phyloP scores from a whole-genome alignment of 2,797 vertebrate genomes.

The Falco peregrinus region DNA sequence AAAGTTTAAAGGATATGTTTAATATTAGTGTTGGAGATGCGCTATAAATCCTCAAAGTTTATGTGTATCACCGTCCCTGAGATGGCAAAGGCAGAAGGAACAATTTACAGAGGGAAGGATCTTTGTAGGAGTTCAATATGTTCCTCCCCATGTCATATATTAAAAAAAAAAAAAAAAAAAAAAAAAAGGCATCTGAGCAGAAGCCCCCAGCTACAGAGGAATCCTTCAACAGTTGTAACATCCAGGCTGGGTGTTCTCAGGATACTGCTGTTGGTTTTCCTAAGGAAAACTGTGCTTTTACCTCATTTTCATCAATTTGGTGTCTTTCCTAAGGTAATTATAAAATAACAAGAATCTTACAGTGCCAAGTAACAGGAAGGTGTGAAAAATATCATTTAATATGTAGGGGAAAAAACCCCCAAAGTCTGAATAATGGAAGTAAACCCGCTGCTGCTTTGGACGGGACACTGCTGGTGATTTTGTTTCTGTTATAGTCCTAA shows the following conservation, averaged over 20 bases:
- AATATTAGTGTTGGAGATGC: conserved; percentile 49
- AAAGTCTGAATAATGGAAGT: background rate
- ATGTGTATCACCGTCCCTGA: background rate
- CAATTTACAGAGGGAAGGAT: background rate
- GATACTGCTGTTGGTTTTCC: background rate
- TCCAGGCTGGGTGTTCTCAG: background rate
- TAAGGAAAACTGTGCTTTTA: conserved; percentile 5
- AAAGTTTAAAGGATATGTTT: conserved; percentile 48
- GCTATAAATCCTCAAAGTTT: conserved; percentile 1
- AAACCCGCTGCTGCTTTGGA: background rate
- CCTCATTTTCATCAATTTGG: background rate
- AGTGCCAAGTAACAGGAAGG: background rate
- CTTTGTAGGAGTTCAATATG: background rate
- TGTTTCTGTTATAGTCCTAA: background rate
- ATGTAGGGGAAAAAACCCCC: background rate
- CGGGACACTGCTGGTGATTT: background rate
- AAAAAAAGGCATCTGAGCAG: background rate
- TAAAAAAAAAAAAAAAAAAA: background rate
- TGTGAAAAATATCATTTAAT: conserved; percentile 38
- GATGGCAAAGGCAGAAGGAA: background rate
- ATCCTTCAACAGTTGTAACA: background rate
- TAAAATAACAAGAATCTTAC: conserved; percentile 30
- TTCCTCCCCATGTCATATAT: background rate
- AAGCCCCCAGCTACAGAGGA: background rate
- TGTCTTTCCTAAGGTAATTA: conserved; percentile 10